Base-by-base conservation (phyloP, 2,888 invertebrate genomes). In the Thecocarcelia acutangulata region DNA sequence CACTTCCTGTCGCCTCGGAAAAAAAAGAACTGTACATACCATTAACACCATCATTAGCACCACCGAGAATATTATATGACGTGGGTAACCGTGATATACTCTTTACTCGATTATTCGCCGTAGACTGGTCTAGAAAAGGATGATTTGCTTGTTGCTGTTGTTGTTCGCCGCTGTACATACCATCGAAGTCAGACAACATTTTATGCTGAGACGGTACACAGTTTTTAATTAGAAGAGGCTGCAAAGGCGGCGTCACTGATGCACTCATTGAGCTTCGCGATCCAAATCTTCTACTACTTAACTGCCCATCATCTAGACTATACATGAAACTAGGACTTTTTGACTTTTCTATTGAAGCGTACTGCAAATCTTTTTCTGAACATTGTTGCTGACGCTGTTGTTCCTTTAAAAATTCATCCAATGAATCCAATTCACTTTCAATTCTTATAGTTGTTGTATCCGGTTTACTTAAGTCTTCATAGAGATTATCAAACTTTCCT, bases 361-460 rank as follows among this genome's bases (percentile, higher is more conserved):
- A 83, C 70, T 69, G 58, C 8, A 78, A 37, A 5, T 66, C 44
- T 1, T 72, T 72, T 1, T 40, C n/a, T 5, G 54, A 52, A 8
- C 42, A 40, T 50, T 70, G 28, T 6, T 76, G 69, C 40, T 63
- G 52, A 8, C 46, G 63, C 46, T 58, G 54, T n/a, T 68, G 73
- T 11, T 73, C 63, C 13, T 66, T 58, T 3, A 78, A 66, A 21
- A 78, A 12, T 17, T 72, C 50, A 11, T 21, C 42, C 3, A 86
- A 66, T 0, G 70, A 24, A 24, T 80, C 78, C 2, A 83, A 19
- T 33, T 83, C 66, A 46, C 40, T 80, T n/a, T 74, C 64, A 42
- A 77, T 48, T 0, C 42, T 40, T 11, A 52, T 50, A 6, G 12
- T 64, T 4, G 42, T 44, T 15, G 33, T 46, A 42, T 68, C 44